Conservation (phyloP, 2,888 invertebrate genomes). For the Esperia sulphurella region DNA sequence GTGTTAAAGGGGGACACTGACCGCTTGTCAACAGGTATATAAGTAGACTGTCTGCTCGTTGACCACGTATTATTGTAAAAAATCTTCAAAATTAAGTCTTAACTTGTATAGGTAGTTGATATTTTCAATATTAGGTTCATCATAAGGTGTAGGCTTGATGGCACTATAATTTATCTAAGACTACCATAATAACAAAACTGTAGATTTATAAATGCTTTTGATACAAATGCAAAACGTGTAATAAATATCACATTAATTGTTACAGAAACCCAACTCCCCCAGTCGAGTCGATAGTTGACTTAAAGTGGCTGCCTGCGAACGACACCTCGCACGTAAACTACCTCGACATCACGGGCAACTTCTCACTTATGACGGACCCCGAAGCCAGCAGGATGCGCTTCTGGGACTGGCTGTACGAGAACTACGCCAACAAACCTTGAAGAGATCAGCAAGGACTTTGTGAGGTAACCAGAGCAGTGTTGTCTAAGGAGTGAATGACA, state of each 20-base stretch:
- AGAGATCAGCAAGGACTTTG: background rate
- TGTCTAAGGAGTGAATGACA: background rate
- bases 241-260: background rate
- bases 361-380: constrained; percentile 71
- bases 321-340: constrained; percentile 55
- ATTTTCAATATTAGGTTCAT: no score
- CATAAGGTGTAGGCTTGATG: no score
- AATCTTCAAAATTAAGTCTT: no score
- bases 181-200: no score
- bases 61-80: no score
- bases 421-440: constrained; percentile 37
- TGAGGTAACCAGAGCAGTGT: background rate
- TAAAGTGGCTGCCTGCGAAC: constrained; percentile 76
- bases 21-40: no score
- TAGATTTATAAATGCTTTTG: no score
- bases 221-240: no score
- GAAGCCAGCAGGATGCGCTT: constrained; percentile 75
- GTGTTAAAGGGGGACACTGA: no score
- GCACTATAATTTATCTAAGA: no score
- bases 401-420: constrained; percentile 76
- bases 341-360: constrained; percentile 75
- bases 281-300: constrained; percentile 65
- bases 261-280: constrained; percentile 77
- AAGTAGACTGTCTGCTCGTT: no score
- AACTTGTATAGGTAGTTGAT: no score